Base-by-base conservation (phyloP, 92 coral and sea anemone species). In the Phymanthus crucifer region DNA sequence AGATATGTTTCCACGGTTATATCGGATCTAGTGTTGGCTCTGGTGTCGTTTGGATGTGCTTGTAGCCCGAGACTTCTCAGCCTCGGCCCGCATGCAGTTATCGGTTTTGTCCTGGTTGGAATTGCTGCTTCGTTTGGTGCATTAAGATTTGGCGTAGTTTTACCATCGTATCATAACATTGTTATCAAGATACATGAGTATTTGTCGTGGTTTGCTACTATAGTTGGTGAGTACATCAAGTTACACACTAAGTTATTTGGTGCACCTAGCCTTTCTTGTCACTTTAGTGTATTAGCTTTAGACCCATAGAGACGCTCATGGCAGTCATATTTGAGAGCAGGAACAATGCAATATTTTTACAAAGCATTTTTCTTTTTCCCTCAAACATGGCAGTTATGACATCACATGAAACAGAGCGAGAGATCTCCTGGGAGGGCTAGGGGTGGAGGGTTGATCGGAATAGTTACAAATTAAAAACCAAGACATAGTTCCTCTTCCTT, bases 41-140 rank as follows among this genome's bases (percentile, higher is more conserved):
- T 85, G 6, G 83, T 91, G 52, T 90, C 94, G 27, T 91, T 88
- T 48, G 83, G 81, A 61, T 87, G 90, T 26, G 94, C 94, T 16
- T 67, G 73, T 46, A 78, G 74, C 67, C 16, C 72, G 32, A 61
- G 76, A 16, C 86, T 90, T 8, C 78, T 80, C 31, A 71, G 40
- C n/a, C 16, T 35, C 38, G 87, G 92, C 32, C 79, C 81, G 19
- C 91, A 82, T 66, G 86, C 92, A 12, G 85, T 90, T 12, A 80
- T 74, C 19, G 98, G 98, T 3, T 84, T 95, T 54, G 32, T 67
- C 27, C 40, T 91, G 56, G 83, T 95, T 1, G 95, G 91, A 3
- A 29, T 84, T 31, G 98, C 98, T 18, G 98, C 98, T 26, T 85
- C 90, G 29, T 66, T 89, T 31, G 98, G 98, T 4, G 97, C 89